A percentile compares a stretch with the other conserved stretches of the same genome.
phyloP scores from a whole-genome alignment of 92 coral and sea anemone genomes.

The Siderastrea siderea region DNA sequence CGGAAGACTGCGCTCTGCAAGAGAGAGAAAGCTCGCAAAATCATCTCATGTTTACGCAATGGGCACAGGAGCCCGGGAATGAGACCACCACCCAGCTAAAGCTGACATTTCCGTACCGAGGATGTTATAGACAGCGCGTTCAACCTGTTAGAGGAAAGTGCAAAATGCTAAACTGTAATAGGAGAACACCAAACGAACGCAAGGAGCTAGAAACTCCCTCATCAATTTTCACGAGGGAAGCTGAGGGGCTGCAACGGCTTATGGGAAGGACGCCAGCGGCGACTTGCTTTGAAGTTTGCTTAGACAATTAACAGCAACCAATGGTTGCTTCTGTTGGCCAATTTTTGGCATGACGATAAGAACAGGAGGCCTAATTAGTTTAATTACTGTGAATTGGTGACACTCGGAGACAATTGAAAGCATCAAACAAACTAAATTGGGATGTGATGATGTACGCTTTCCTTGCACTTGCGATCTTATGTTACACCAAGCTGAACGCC shows the following conservation, averaged over 20 bases:
- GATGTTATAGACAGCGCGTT: conserved; percentile 84
- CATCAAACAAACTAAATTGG: conserved; percentile 86
- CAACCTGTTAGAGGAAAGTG: conserved; percentile 82
- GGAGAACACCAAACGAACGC: conserved; percentile 94
- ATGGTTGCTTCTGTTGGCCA: conserved; percentile 66
- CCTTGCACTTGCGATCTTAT: conserved; percentile 67
- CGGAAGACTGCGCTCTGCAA: conserved; percentile 73
- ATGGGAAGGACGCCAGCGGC: conserved; percentile 83
- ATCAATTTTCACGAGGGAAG: conserved; percentile 89
- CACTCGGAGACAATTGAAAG: conserved; percentile 97
- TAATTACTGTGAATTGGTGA: conserved; percentile 98
- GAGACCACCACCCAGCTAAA: conserved; percentile 71
- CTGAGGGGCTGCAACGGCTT: conserved; percentile 76
- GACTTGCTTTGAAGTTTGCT: conserved; percentile 65
- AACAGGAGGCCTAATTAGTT: conserved; percentile 90
- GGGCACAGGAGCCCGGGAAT: conserved; percentile 40
- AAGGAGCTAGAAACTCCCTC: conserved; percentile 72
- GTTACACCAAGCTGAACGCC: conserved; percentile 31
- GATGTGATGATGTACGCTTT: conserved; percentile 84
- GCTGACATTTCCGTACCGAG: conserved; percentile 83
- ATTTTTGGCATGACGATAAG: conserved; percentile 93
- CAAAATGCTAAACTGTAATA: conserved; percentile 96
- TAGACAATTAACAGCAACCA: conserved; percentile 74
- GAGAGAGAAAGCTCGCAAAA: conserved; percentile 63
- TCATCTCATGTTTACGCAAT: conserved; percentile 63